Evolutionary conservation across 2,113 vertebrate genomes (phyloP).

Genomic region (Laticauda laticaudata): DNA sequence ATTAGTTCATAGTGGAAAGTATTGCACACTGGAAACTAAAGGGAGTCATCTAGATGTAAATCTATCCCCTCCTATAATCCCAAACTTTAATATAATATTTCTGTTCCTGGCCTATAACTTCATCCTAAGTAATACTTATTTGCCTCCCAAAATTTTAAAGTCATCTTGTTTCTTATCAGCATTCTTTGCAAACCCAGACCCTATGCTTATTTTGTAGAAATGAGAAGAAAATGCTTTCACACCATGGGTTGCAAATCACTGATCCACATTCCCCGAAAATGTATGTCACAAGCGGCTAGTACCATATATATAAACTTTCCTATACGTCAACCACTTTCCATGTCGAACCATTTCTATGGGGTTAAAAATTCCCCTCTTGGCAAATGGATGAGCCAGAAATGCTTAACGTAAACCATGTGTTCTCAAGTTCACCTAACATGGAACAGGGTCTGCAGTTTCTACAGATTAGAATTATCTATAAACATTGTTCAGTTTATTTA

Average conservation of each 20-base stretch:
- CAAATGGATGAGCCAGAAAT: background rate
- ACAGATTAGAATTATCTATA: background rate
- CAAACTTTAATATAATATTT: background rate
- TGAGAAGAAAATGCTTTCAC: background rate
- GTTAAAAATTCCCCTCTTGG: slow-evolving; percentile 18
- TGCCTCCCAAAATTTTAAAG: background rate
- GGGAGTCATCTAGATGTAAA: background rate
- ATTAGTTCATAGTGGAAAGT: background rate
- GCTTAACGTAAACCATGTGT: background rate
- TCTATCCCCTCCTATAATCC: background rate
- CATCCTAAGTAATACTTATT: background rate
- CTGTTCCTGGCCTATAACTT: background rate
- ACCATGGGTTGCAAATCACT: background rate
- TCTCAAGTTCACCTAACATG: background rate
- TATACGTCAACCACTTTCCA: background rate
- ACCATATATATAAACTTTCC: background rate
- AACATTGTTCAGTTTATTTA: background rate
- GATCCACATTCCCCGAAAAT: background rate
- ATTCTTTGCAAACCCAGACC: background rate
- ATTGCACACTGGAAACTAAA: background rate
- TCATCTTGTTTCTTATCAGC: background rate
- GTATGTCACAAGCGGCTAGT: background rate
- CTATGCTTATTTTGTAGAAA: slow-evolving; percentile 2
- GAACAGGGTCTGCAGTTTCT: background rate
- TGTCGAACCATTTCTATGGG: background rate